Conservation (phyloP, 2,113 vertebrate genomes). For the Entomyzon cyanotis region DNA sequence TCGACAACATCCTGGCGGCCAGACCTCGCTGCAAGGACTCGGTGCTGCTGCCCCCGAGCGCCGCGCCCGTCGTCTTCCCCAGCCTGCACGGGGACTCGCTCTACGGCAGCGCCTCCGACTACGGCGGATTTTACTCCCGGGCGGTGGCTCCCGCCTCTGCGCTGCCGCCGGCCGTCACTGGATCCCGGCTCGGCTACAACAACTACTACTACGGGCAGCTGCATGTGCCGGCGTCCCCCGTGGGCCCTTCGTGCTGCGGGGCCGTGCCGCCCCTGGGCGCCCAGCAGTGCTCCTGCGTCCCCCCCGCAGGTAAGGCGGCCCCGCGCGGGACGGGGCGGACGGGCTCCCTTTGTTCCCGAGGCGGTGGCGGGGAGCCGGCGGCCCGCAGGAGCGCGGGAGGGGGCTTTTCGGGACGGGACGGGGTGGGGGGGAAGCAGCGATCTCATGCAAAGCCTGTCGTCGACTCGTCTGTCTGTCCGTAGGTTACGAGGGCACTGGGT, state of each 20-base stretch:
- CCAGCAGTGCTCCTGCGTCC: conserved; percentile 93
- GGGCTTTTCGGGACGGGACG: background rate
- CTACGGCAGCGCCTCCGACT: conserved; percentile 82
- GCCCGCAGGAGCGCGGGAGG: background rate
- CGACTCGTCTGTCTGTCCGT: conserved; percentile 36
- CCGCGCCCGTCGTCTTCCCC: conserved; percentile 83
- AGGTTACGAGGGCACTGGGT: conserved; percentile 91
- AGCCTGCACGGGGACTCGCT: conserved; percentile 85
- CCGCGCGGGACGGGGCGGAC: background rate
- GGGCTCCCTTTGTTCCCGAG: background rate
- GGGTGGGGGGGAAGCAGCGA: background rate
- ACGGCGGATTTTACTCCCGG: conserved; percentile 88
- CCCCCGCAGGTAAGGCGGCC: conserved; percentile 79
- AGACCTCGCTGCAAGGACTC: conserved; percentile 94
- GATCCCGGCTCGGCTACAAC: conserved; percentile 88
- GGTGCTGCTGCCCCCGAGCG: conserved; percentile 83
- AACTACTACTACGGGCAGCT: conserved; percentile 95
- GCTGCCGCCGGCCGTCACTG: conserved; percentile 76
- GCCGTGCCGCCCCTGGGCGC: conserved; percentile 83
- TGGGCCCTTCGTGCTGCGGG: conserved; percentile 89
- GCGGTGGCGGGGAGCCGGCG: background rate
- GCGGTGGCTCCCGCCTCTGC: conserved; percentile 82
- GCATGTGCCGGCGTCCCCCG: conserved; percentile 86
- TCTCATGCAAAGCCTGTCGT: background rate
- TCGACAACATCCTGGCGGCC: conserved; percentile 95